Evolutionary conservation across 2,797 vertebrate genomes (phyloP), one percentile per base, ranked within the genome.

Genomic region (Scomberomorus guttatus): DNA sequence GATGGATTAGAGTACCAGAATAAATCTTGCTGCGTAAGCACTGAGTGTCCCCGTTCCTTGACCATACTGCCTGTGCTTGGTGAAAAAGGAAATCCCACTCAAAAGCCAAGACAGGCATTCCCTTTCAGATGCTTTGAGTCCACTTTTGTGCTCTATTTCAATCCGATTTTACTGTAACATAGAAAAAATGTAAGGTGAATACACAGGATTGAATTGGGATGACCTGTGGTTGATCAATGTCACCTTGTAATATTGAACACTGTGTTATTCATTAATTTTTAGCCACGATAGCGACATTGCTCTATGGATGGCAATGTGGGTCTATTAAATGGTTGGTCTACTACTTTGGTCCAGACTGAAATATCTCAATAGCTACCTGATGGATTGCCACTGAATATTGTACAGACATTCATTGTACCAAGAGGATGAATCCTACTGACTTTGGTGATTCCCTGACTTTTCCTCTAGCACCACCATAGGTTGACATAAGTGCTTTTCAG

Each of bases 21-120:
- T 69, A 74, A 78, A 54, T 59, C 44, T 56, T 56, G 77, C 85
- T 18, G 34, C 0, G 52, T 78, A 56, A 79, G 78, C 75, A 48
- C 10, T 0, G 9, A 56, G n/a, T 51, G 20, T 57, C 42, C 18
- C 42, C 0, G 1, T 71, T 74, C 17, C 52, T 60, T 48, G 51
- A 76, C 73, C 9, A 24, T 1, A 2, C n/a, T 59, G 73, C 64
- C 6, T 46, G 60, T 13, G 51, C 27, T 11, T 6, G 17, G 32
- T 25, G 64, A n/a, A 25, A 48, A 46, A 78, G 52, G 55, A 74
- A 70, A 81, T 71, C 72, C 72, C 42, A 22, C 37, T 29, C 54
- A 32, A 20, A 39, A 57, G 61, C 34, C 46, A 54, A 48, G 29
- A 13, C 34, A 75, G 51, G 46, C 2, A 17, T 57, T 66, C 54